Conservation (phyloP, 1,140 invertebrate genomes). For the Drosophila orena region DNA sequence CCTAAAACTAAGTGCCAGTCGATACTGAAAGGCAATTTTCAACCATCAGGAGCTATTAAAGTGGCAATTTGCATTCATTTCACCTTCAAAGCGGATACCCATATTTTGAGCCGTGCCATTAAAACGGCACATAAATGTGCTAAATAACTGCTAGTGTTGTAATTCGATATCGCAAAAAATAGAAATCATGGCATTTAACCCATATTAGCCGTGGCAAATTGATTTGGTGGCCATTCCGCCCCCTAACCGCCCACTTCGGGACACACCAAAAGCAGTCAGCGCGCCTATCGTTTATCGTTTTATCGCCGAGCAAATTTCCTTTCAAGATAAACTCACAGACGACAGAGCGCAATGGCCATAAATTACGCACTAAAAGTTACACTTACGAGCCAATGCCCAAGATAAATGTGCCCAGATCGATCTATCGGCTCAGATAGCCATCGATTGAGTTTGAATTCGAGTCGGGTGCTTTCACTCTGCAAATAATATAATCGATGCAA, state of each 20-base stretch:
- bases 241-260: conserved; percentile 47
- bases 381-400: conserved; percentile 61
- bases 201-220: conserved; percentile 74
- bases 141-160: conserved; percentile 46
- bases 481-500: conserved; percentile 59
- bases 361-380: conserved; percentile 73
- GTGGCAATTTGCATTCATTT: conserved; percentile 49
- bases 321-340: conserved; percentile 76
- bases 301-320: conserved; percentile 72
- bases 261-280: conserved; percentile 38
- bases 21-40: conserved; percentile 24
- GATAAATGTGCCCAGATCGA: conserved; percentile 54
- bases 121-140: conserved; percentile 48
- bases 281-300: conserved; percentile 54
- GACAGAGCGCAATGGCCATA: conserved; percentile 69
- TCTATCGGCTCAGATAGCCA: conserved; percentile 61
- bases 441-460: conserved; percentile 24
- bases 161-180: conserved; percentile 44
- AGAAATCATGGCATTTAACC: conserved; percentile 62
- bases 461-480: conserved; percentile 65
- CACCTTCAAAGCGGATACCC: conserved; percentile 11
- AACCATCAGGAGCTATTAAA: conserved; percentile 23
- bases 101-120: conserved; percentile 30
- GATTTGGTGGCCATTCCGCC: conserved; percentile 45
- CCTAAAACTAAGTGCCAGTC: conserved; percentile 32